A percentile compares a stretch with the other conserved stretches of the same genome.
Conservation (phyloP, 2,797 vertebrate genomes). For the Mareca strepera region DNA sequence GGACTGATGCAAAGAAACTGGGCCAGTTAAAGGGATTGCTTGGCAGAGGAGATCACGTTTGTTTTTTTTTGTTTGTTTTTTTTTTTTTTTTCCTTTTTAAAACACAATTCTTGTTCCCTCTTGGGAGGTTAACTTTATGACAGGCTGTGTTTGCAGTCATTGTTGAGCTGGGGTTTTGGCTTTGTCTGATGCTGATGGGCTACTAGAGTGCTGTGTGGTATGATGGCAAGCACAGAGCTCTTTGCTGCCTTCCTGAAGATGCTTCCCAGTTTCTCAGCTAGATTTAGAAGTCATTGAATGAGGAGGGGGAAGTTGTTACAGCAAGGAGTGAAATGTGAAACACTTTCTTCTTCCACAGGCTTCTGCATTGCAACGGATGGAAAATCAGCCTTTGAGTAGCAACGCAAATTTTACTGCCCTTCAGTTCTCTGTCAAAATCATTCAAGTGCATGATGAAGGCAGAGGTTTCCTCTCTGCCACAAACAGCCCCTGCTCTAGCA, state of each 20-base stretch:
- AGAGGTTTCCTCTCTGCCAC: not conserved
- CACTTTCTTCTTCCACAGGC: not conserved
- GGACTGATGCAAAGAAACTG: slow-evolving; percentile 20
- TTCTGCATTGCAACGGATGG: not conserved
- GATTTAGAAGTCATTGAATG: not conserved
- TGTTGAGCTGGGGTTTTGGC: not conserved
- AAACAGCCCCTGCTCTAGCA: not conserved
- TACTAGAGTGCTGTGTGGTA: not conserved
- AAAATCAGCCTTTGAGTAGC: slow-evolving; percentile 13
- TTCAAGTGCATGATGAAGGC: not conserved
- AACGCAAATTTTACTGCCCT: not conserved
- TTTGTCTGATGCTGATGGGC: not conserved
- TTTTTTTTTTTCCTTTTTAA: not conserved
- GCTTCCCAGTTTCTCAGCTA: not conserved
- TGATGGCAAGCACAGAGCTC: not conserved
- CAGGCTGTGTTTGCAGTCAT: not conserved
- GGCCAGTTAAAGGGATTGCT: slow-evolving; percentile 6
- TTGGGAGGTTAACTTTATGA: not conserved
- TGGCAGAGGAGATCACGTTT: not conserved
- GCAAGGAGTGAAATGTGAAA: not conserved
- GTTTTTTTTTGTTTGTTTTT: not conserved
- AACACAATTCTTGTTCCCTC: not conserved
- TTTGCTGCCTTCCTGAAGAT: not conserved
- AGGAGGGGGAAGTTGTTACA: not conserved
- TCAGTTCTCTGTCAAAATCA: not conserved